Percentiles rank a stretch among this genome's conserved stretches.
Evolutionary conservation across 2,113 vertebrate species (phyloP).

Genomic region (Cryptoleucopteryx plumbea): DNA sequence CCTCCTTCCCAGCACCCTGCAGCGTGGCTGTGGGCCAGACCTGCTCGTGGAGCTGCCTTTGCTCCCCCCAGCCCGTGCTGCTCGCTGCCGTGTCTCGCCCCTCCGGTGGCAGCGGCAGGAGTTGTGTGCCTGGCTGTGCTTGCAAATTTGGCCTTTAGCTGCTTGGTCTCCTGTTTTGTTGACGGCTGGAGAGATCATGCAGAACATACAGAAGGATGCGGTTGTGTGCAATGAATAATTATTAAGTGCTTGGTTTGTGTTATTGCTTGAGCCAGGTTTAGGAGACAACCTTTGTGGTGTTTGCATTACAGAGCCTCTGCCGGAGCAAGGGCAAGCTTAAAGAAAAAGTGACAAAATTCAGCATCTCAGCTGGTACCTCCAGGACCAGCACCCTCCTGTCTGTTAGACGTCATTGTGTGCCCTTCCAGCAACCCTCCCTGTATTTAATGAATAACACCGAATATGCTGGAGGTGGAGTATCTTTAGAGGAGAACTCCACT

Average conservation of each 20-base stretch:
- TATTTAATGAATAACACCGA: not conserved
- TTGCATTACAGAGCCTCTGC: not conserved
- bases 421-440: not conserved
- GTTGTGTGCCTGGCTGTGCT: not conserved
- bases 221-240: not conserved
- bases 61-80: not conserved
- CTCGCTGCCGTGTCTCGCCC: rapidly evolving
- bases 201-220: not conserved
- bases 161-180: not conserved
- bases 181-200: not conserved
- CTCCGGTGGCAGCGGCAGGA: not conserved
- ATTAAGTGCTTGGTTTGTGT: not conserved
- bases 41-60: not conserved
- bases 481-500: not conserved
- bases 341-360: not conserved
- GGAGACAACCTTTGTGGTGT: not conserved
- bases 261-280: not conserved
- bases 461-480: not conserved
- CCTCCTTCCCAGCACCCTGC: not conserved
- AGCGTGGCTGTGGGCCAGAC: not conserved
- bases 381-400: not conserved
- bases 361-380: not conserved
- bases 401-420: too few species aligned
- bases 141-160: constrained; percentile 39
- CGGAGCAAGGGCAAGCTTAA: not conserved